Conservation (phyloP, 2,797 vertebrate species). For the Spinus pinus region DNA sequence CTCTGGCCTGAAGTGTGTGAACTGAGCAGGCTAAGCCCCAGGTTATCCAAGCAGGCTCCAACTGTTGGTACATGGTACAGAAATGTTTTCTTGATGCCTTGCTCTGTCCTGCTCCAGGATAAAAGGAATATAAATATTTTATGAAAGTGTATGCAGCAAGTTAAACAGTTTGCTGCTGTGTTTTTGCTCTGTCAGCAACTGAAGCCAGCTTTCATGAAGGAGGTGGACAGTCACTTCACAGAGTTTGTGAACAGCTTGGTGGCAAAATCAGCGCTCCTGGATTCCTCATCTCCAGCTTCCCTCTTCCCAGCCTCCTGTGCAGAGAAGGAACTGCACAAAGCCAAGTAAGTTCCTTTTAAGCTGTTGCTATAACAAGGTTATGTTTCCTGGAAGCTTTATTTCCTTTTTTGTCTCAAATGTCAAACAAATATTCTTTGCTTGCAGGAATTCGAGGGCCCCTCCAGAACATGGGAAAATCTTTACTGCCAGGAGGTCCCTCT, state of each 20-base stretch:
- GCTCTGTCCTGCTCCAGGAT: background rate
- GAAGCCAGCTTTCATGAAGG: slow-evolving; percentile 89
- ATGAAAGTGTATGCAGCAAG: background rate
- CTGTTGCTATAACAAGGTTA: background rate
- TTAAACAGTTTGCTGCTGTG: background rate
- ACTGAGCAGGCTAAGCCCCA: background rate
- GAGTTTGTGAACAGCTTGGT: slow-evolving; percentile 91
- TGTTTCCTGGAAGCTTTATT: background rate
- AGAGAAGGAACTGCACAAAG: slow-evolving; percentile 84
- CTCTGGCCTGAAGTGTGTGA: background rate
- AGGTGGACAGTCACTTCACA: slow-evolving; percentile 88
- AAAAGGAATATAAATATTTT: background rate
- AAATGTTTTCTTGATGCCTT: background rate
- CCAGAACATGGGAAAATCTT: slow-evolving; percentile 90
- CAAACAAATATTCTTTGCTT: background rate
- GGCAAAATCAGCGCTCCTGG: slow-evolving; percentile 84
- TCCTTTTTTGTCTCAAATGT: background rate
- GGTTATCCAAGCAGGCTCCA: background rate
- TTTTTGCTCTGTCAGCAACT: slow-evolving; percentile 75
- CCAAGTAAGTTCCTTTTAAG: slow-evolving; percentile 72
- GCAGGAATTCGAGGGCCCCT: slow-evolving; percentile 78
- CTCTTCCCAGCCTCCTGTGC: slow-evolving; percentile 75
- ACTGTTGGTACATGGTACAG: background rate
- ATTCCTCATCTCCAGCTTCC: slow-evolving; percentile 74
- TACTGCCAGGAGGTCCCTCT: slow-evolving; percentile 85